Evolutionary conservation across 2,888 invertebrate genomes (phyloP).

Genomic region (Drosophila pseudotalamancana): DNA sequence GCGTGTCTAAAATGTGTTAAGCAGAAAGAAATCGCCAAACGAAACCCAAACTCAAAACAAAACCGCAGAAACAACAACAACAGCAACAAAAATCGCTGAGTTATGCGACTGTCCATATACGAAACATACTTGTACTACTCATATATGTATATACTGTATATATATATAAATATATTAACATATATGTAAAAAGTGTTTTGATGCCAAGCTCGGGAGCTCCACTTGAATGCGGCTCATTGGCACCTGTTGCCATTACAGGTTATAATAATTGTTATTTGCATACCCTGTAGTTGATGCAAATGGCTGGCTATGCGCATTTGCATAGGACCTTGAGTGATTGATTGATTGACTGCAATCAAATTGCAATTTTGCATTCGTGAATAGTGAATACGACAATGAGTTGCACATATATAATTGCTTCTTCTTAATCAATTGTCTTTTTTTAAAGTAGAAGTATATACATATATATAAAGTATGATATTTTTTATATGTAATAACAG

Average conservation of each 20-base stretch:
- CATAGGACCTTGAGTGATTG: no score
- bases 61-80: conserved; percentile 4
- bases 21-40: conserved; percentile 64
- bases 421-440: no score
- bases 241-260: conserved; percentile 34
- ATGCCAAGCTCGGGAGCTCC: conserved; percentile 24
- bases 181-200: conserved; percentile 24
- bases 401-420: no score
- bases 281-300: conserved; percentile 29
- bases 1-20: conserved; percentile 68
- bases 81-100: conserved; percentile 32
- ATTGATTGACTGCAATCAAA: no score
- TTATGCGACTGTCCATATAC: conserved; percentile 41
- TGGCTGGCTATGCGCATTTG: not conserved
- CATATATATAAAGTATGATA: no score
- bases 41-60: conserved; percentile 21
- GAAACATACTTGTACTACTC: conserved; percentile 46
- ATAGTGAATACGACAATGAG: no score
- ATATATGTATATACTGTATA: conserved; percentile 1
- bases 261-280: not conserved
- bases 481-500: no score
- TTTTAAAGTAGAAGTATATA: no score
- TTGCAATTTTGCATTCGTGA: no score
- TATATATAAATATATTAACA: not conserved
- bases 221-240: conserved; percentile 27